Base-by-base conservation (phyloP, 2,888 invertebrate species). In the Boloria euphrosyne region DNA sequence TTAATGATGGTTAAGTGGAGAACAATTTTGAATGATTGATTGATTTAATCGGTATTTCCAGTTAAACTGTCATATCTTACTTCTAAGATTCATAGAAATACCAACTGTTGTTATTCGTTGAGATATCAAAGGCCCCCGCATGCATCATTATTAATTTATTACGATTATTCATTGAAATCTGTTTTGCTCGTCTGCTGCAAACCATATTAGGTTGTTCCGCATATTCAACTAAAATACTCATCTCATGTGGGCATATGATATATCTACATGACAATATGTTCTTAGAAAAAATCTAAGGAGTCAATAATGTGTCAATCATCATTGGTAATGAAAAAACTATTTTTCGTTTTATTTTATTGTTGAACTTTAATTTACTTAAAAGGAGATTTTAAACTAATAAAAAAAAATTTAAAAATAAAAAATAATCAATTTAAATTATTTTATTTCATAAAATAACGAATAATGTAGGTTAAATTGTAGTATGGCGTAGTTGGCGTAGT, bases 1-100 rank as follows among this genome's bases (percentile, higher is more conserved):
- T 38, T 10, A 38, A 38, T 75, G 75, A 73, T 54, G 49, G 46
- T 49, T 17, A 18, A 38, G 13, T 38, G 38, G 27, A 14, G 7
- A 13, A 27, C 27, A 31, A 13, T n/a, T 31, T 53, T 18, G 4
- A 57, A 57, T 46, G 57, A n/a, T n/a, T n/a, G n/a, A n/a, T n/a
- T 5, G 5, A 22, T 46, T 57, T 46, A 46, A 46, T 57, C 57
- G 46, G 46, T 7, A 57, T 22, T 57, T 57, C 18, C n/a, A 57
- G 27, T 46, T 57, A 46, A 5, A 22, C 22, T 22, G 44, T 7
- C 16, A n/a, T 46, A 22, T 46, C n/a, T 46, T 57, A 27, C 46
- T 22, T 57, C 46, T 57, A 46, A 27, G 46, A 57, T 44, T 46
- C 46, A 22, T 57, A n/a, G 44, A 18, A 22, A 57, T 18, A n/a